Evolutionary conservation across 2,797 vertebrate genomes (phyloP).

Genomic region (Pseudocheirus occidentalis): DNA sequence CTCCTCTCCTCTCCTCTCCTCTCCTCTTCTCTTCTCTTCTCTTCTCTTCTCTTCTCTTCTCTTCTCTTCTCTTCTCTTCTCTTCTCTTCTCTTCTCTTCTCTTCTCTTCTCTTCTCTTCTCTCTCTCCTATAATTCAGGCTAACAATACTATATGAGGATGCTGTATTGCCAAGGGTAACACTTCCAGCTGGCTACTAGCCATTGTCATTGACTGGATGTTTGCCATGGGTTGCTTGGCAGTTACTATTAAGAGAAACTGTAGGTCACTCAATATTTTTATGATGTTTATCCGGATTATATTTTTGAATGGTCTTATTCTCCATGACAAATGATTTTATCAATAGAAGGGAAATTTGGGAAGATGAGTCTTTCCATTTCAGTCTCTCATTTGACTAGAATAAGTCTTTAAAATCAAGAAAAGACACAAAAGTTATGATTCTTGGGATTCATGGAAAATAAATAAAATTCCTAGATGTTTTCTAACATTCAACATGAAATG

Average conservation of each 20-base stretch:
- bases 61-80: no score
- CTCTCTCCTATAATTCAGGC: slow-evolving; percentile 43
- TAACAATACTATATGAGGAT: slow-evolving; percentile 39
- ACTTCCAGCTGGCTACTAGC: slow-evolving; percentile 71
- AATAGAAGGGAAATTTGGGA: background rate
- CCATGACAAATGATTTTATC: slow-evolving; percentile 15
- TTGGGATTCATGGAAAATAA: slow-evolving; percentile 23
- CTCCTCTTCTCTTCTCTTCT: no score
- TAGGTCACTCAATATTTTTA: slow-evolving; percentile 43
- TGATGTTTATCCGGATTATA: slow-evolving; percentile 64
- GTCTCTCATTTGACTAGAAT: slow-evolving; percentile 22
- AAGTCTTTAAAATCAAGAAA: slow-evolving; percentile 26
- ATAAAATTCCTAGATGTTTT: background rate
- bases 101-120: no score
- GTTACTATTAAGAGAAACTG: slow-evolving; percentile 23
- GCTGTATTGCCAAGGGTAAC: slow-evolving; percentile 70
- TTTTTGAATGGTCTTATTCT: slow-evolving; percentile 55
- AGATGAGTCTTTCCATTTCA: background rate
- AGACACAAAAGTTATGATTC: slow-evolving; percentile 5
- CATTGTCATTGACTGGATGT: slow-evolving; percentile 65
- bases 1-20: no score
- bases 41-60: no score
- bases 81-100: rapidly evolving
- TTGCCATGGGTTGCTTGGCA: slow-evolving; percentile 66
- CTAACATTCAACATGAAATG: background rate